phyloP scores from a whole-genome alignment of 2,113 vertebrate genomes.

The Polyodon spathula region DNA sequence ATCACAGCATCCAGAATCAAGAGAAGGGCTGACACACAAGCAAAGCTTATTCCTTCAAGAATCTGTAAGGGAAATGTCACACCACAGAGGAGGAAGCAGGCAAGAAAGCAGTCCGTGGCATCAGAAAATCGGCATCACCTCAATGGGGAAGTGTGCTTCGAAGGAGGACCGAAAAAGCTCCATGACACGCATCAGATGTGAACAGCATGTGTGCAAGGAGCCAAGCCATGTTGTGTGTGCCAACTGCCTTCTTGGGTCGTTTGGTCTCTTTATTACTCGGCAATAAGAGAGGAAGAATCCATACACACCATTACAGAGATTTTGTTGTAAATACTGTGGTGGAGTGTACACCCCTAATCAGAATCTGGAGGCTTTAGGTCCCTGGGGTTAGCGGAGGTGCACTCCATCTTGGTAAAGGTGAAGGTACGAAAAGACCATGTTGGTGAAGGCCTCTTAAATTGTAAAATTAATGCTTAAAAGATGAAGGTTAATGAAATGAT shows the following conservation, averaged over 20 bases:
- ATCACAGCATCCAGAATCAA: constrained; percentile 8
- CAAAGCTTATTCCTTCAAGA: neutral
- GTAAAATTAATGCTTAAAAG: no score
- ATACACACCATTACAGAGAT: no score
- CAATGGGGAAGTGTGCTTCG: constrained; percentile 4
- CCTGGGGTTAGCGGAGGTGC: no score
- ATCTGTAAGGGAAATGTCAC: neutral
- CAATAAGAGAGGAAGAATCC: no score
- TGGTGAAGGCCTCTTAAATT: no score
- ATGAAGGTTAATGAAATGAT: no score
- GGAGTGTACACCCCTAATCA: no score
- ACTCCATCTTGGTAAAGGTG: no score
- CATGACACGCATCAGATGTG: neutral
- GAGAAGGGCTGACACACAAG: neutral
- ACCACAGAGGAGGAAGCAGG: constrained; percentile 1
- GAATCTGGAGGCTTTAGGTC: no score
- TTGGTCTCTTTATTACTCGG: no score
- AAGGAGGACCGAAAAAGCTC: constrained; percentile 13
- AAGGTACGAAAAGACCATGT: no score
- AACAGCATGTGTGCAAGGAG: neutral
- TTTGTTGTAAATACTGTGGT: no score
- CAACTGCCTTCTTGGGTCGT: neutral
- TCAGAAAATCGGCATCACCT: neutral
- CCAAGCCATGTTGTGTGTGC: constrained; percentile 4
- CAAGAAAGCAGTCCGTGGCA: neutral